Evolutionary conservation across 2,113 vertebrate species (phyloP).

Genomic region (Sebastes fasciatus): DNA sequence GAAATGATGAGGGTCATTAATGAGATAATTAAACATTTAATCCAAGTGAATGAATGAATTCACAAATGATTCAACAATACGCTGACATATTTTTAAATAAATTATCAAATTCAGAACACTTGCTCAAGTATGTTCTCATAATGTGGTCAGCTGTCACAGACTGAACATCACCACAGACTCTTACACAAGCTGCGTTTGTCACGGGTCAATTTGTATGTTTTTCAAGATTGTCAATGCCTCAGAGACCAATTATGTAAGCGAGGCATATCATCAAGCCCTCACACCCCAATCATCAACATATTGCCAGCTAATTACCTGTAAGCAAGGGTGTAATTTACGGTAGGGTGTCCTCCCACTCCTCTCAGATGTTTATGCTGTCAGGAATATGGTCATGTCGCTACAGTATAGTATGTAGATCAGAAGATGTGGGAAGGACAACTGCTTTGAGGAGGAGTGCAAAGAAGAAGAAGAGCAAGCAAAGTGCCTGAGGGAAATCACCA

Average conservation of each 20-base stretch:
- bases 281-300: constrained; percentile 18
- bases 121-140: background rate
- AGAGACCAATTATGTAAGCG: constrained; percentile 64
- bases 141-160: background rate
- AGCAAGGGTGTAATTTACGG: too few species aligned
- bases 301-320: too few species aligned
- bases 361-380: too few species aligned
- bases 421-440: too few species aligned
- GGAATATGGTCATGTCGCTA: too few species aligned
- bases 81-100: background rate
- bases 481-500: too few species aligned
- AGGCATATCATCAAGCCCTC: constrained; percentile 29
- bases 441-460: too few species aligned
- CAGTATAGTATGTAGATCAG: too few species aligned
- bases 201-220: constrained; percentile 18
- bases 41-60: background rate
- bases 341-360: too few species aligned
- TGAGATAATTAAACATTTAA: constrained; percentile 13
- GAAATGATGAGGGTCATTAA: constrained; percentile 7
- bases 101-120: background rate
- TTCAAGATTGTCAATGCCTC: background rate
- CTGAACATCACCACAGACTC: background rate
- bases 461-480: too few species aligned
- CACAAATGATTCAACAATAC: background rate
- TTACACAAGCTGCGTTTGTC: background rate